Percentiles rank a stretch among this genome's conserved stretches.
Conservation (phyloP, 2,113 vertebrate species). For the Gavialis gangeticus region DNA sequence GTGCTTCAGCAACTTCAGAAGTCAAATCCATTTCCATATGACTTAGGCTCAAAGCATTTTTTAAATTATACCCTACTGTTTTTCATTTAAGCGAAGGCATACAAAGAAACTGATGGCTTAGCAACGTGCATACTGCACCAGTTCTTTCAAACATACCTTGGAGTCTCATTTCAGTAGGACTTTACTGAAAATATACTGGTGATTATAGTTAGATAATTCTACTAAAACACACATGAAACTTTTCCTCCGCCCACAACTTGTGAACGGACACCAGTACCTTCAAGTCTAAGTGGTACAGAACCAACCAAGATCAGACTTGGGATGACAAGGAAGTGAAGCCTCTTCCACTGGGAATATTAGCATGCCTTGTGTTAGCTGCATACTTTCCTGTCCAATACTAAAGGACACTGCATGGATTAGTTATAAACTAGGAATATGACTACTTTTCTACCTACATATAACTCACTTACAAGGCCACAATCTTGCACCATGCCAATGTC, state of each 20-base stretch:
- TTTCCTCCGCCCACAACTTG: slow-evolving; percentile 17
- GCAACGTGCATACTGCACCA: rapidly evolving
- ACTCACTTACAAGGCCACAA: not conserved
- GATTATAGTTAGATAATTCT: slow-evolving; percentile 48
- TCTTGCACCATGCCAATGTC: not conserved
- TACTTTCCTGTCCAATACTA: not conserved
- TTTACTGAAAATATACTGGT: slow-evolving; percentile 38
- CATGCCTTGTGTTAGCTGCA: not conserved
- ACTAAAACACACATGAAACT: slow-evolving; percentile 59
- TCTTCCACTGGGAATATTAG: not conserved
- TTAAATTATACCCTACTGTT: not conserved
- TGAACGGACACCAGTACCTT: slow-evolving; percentile 51
- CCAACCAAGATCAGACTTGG: not conserved
- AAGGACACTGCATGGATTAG: not conserved
- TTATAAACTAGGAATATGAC: not conserved
- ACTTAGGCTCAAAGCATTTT: not conserved
- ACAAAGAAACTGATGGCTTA: not conserved
- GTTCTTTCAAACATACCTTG: not conserved
- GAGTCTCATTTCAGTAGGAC: slow-evolving; percentile 29
- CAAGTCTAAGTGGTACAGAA: slow-evolving; percentile 2
- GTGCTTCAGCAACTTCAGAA: not conserved
- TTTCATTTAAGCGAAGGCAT: not conserved
- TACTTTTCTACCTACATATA: not conserved
- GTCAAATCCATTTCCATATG: not conserved
- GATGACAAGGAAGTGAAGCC: not conserved